Conservation (phyloP, 2,888 invertebrate genomes). For the Napeogenes inachia region DNA sequence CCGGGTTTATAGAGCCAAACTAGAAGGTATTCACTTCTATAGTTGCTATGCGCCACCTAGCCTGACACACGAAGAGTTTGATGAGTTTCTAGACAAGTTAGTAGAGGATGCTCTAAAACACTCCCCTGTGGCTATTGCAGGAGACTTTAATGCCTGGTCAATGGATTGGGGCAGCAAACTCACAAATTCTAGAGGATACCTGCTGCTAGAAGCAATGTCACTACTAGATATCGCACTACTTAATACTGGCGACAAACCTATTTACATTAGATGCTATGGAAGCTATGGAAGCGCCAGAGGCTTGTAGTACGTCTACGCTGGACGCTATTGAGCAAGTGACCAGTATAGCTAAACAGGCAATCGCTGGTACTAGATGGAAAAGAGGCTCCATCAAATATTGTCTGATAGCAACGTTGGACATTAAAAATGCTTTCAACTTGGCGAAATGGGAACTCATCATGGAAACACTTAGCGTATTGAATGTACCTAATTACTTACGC, state of each 20-base stretch:
- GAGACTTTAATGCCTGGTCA: background rate
- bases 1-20: too few relatives aligned
- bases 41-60: background rate
- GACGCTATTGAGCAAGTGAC: constrained; percentile 10
- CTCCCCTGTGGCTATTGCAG: constrained; percentile 4
- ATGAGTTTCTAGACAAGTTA: background rate
- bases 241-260: constrained; percentile 1
- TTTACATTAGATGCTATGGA: too few relatives aligned
- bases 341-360: constrained; percentile 7
- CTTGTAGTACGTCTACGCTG: constrained; percentile 9
- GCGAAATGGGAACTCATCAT: constrained; percentile 5
- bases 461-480: background rate
- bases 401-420: constrained; percentile 10
- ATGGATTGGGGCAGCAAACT: background rate
- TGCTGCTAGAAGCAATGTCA: background rate
- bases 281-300: too few relatives aligned
- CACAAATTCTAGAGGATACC: constrained; percentile 4
- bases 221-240: background rate
- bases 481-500: too few relatives aligned
- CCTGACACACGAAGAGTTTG: constrained; percentile 5
- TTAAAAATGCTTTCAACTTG: constrained; percentile 19
- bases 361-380: constrained; percentile 7
- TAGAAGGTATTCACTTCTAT: too few relatives aligned
- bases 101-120: background rate
- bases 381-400: constrained; percentile 14